phyloP scores from a whole-genome alignment of 2,797 vertebrate genomes.

The Acanthiza pusilla region DNA sequence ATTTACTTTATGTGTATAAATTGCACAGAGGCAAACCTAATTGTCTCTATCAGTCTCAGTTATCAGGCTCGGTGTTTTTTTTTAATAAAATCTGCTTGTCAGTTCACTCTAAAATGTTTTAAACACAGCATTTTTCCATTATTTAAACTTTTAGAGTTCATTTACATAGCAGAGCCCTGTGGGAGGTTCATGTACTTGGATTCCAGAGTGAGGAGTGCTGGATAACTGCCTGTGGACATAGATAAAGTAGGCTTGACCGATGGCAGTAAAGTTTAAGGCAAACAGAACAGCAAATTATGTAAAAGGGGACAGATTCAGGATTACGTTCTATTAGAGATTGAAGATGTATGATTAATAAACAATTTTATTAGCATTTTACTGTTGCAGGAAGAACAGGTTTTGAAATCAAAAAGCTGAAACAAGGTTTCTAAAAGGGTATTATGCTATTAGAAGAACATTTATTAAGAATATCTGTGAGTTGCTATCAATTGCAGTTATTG shows the following conservation, averaged over 20 bases:
- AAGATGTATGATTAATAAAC: neutral
- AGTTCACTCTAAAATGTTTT: constrained; percentile 22
- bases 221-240: neutral
- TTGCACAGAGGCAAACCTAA: constrained; percentile 18
- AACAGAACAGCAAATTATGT: neutral
- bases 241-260: neutral
- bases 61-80: neutral
- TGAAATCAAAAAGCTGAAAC: neutral
- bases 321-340: neutral
- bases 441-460: neutral
- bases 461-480: neutral
- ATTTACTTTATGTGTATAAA: constrained; percentile 43
- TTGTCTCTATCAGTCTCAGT: neutral
- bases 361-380: neutral
- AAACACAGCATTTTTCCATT: constrained; percentile 31
- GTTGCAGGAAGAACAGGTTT: neutral
- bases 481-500: neutral
- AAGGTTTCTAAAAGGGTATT: neutral
- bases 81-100: constrained; percentile 36
- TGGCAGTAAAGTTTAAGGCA: neutral
- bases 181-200: constrained; percentile 15
- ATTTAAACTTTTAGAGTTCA: constrained; percentile 54
- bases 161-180: constrained; percentile 27
- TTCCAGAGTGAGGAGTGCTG: neutral
- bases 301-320: neutral